A percentile compares a stretch with the other conserved stretches of the same genome.
Evolutionary conservation across 2,888 invertebrate genomes (phyloP).

Genomic region (Synanthedon andrenaeformis): DNA sequence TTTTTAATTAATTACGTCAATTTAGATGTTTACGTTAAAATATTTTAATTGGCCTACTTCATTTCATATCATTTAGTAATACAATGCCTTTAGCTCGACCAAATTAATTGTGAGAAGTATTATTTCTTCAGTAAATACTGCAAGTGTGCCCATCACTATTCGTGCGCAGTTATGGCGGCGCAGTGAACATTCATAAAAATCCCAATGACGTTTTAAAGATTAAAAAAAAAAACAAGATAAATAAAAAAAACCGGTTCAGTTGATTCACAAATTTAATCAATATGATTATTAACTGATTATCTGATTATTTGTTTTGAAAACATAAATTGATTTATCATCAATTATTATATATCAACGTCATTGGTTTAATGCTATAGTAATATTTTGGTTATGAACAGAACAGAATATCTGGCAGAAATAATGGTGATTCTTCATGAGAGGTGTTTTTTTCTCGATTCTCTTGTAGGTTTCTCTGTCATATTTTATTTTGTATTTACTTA

Average conservation of each 20-base stretch:
- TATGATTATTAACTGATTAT: too few relatives aligned
- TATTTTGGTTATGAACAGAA: constrained; percentile 34
- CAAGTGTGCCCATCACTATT: too few relatives aligned
- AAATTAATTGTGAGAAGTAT: too few relatives aligned
- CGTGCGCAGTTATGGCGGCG: constrained; percentile 48
- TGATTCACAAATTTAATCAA: too few relatives aligned
- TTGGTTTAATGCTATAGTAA: background rate
- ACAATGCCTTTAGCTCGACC: too few relatives aligned
- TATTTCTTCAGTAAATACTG: too few relatives aligned
- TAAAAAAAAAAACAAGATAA: background rate
- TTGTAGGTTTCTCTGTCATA: background rate
- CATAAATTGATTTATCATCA: background rate
- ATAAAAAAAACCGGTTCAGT: too few relatives aligned
- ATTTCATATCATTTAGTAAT: too few relatives aligned
- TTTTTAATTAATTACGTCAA: too few relatives aligned
- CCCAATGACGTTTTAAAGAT: background rate
- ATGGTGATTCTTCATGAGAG: background rate
- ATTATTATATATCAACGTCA: background rate
- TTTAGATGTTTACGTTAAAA: too few relatives aligned
- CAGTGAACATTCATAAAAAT: constrained; percentile 9
- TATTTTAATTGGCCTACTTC: too few relatives aligned
- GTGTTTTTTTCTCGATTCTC: background rate
- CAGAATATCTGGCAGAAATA: background rate
- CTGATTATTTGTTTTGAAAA: background rate
- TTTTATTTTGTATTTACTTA: constrained; percentile 20